A percentile compares a stretch with the other conserved stretches of the same genome.
These are phyloP conservation scores for Cephus sareptanus DNA, from an alignment of 2,888 invertebrate species.

Conservation along the genomic window DNA sequence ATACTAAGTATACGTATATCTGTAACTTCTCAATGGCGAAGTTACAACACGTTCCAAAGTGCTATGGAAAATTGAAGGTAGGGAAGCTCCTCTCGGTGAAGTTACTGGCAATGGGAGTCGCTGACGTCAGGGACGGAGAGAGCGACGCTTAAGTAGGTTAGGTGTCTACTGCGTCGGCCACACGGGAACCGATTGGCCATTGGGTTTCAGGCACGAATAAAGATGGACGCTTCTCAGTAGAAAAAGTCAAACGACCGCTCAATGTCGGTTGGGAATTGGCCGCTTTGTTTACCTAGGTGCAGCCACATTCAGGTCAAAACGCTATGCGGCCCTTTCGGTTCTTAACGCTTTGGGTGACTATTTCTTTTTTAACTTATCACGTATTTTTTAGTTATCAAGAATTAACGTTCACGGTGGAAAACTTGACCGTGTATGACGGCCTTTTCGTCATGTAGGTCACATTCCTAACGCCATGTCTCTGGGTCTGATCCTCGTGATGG, in stretches of 20 bases:
- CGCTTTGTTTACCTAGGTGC: not conserved
- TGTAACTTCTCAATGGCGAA: not conserved
- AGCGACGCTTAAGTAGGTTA: constrained; percentile 55
- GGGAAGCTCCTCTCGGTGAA: not conserved
- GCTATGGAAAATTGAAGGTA: not conserved
- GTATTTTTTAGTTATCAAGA: not conserved
- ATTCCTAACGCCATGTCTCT: constrained; percentile 21
- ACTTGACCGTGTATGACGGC: constrained; percentile 24
- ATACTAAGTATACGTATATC: not conserved
- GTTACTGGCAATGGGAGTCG: constrained; percentile 20
- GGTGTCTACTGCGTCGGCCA: constrained; percentile 31
- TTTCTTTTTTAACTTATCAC: constrained; percentile 5
- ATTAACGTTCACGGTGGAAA: constrained; percentile 4
- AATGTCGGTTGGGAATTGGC: not conserved
- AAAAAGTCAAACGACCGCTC: not conserved
- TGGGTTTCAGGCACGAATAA: constrained; percentile 5
- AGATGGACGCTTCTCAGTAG: not conserved
- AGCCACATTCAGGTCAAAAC: not conserved
- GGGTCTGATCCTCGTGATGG: not conserved
- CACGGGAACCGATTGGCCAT: constrained; percentile 33
- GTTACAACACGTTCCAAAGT: not conserved
- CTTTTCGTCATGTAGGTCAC: constrained; percentile 28
- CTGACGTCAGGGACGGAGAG: constrained; percentile 54
- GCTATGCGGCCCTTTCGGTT: not conserved
- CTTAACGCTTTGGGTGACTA: not conserved